Conservation (phyloP, 2,797 vertebrate species). For the Lithobates sylvaticus region DNA sequence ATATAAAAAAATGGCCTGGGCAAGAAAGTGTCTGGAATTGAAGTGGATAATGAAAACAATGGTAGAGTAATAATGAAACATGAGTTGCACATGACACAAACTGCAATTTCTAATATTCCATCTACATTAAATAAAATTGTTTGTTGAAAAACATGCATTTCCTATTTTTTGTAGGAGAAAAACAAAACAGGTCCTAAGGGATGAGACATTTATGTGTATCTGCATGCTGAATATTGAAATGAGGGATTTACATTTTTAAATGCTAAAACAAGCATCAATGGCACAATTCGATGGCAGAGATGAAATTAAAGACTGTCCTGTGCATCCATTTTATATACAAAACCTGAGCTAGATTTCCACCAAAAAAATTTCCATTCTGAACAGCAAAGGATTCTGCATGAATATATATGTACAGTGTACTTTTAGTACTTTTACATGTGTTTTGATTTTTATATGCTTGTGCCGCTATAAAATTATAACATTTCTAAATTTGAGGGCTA, state of each 20-base stretch:
- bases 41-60: neutral
- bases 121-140: neutral
- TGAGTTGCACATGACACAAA: neutral
- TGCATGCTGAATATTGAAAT: conserved; percentile 36
- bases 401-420: too few relatives aligned
- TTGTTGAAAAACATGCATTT: conserved; percentile 1
- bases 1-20: too few relatives aligned
- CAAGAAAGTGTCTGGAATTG: too few relatives aligned
- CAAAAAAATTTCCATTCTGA: too few relatives aligned
- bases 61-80: neutral
- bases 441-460: too few relatives aligned
- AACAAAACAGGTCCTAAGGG: conserved; percentile 22
- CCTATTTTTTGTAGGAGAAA: conserved; percentile 6
- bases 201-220: conserved; percentile 21
- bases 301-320: neutral
- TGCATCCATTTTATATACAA: neutral
- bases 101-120: neutral
- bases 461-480: too few relatives aligned
- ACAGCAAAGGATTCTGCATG: too few relatives aligned
- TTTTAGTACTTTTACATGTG: too few relatives aligned
- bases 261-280: conserved; percentile 11
- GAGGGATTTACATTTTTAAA: conserved; percentile 34
- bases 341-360: neutral
- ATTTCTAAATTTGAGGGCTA: too few relatives aligned
- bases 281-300: conserved; percentile 3